Evolutionary conservation across 2,888 invertebrate genomes (phyloP).

Genomic region (Tiphia femorata): DNA sequence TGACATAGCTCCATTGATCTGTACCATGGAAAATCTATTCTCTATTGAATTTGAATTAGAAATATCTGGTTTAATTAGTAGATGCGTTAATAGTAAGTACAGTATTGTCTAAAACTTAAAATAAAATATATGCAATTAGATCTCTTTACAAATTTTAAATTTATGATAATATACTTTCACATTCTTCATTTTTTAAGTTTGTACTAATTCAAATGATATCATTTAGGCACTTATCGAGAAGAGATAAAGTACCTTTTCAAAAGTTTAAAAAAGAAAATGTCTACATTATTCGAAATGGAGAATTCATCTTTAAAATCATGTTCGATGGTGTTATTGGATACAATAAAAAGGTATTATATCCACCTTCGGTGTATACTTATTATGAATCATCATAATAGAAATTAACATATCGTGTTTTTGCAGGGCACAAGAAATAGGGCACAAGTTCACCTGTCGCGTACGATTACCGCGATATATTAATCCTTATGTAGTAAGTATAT

Average conservation of each 20-base stretch:
- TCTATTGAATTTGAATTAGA: slow-evolving; percentile 77
- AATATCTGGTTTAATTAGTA: slow-evolving; percentile 76
- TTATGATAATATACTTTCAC: background rate
- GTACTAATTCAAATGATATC: too few relatives aligned
- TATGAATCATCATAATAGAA: background rate
- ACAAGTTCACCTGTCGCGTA: slow-evolving; percentile 65
- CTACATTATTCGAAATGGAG: slow-evolving; percentile 75
- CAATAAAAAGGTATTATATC: slow-evolving; percentile 71
- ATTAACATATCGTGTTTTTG: slow-evolving; percentile 19
- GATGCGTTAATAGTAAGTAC: slow-evolving; percentile 76
- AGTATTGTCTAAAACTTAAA: background rate
- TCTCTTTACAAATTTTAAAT: slow-evolving; percentile 3
- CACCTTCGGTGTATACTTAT: background rate
- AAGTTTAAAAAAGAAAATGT: slow-evolving; percentile 77
- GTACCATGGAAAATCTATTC: slow-evolving; percentile 72
- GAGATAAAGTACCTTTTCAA: slow-evolving; percentile 78
- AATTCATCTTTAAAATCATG: slow-evolving; percentile 74
- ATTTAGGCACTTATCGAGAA: slow-evolving; percentile 72
- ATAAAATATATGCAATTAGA: background rate
- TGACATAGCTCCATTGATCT: slow-evolving; percentile 68
- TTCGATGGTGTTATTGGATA: slow-evolving; percentile 78
- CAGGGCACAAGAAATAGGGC: slow-evolving; percentile 67
- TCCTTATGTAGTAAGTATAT: slow-evolving; percentile 72
- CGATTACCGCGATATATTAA: slow-evolving; percentile 80
- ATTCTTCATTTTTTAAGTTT: slow-evolving; percentile 23